Evolutionary conservation across 2,113 vertebrate genomes (phyloP), one percentile per base, ranked within the genome.

Genomic region (Steatornis caripensis): DNA sequence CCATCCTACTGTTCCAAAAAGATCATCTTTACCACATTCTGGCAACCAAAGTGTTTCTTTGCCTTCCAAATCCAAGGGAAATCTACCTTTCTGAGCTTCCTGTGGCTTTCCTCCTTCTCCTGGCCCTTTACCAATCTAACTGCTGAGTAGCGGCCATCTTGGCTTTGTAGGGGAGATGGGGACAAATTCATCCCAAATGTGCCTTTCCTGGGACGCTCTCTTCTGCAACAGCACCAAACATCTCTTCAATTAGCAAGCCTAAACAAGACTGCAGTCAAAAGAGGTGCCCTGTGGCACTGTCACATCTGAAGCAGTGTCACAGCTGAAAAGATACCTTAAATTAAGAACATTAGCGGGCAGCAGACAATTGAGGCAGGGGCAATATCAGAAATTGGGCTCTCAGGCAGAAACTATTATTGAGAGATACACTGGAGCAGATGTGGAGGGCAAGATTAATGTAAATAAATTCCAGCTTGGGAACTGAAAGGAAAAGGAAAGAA

Each of bases 291-390:
- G 48, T 54, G n/a, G 68, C 53, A 58, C 12, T 57, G 46, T 58
- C 84, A 48, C 0, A 0, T 71, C 46, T 61, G 53, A 79, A 75
- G 57, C 0, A 0, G 51, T 30, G 66, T 39, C 58, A 27, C 21
- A 72, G 43, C 17, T 27, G 4, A 58, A 89, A 71, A 64, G 23
- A 57, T 1, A 51, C 23, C 51, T 85, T 43, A 60, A 93, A 58
- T n/a, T 49, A 66, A 43, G 65, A 83, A 71, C 0, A 1, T 53
- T 9, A 93, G 51, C 55, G 75, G 49, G 32, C 34, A 91, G 45
- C 51, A 85, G 32, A 48, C 76, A 48, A 58, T 2, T 26, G 23
- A 27, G 37, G 55, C 34, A 66, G 23, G 11, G 46, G 24, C 8
- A 80, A 7, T 57, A 91, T 2, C 71, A 83, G 57, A 89, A 93